Evolutionary conservation across 2,888 invertebrate genomes (phyloP).

Genomic region (Heliconius cydno): DNA sequence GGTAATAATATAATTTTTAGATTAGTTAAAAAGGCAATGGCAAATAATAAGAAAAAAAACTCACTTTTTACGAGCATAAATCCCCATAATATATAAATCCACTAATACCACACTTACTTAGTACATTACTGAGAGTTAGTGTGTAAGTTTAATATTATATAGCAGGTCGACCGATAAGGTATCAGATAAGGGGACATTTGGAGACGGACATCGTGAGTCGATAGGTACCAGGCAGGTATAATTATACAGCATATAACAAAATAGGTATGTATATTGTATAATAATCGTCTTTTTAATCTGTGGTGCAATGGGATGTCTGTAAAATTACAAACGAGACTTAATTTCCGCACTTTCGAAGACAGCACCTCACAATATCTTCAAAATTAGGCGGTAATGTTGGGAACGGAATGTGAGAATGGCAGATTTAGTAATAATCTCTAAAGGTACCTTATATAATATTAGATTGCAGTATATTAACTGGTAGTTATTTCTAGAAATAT

Average conservation of each 20-base stretch:
- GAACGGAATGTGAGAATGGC: background rate
- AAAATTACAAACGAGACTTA: no score
- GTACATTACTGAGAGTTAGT: slow-evolving; percentile 23
- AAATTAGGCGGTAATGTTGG: background rate
- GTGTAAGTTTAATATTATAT: slow-evolving; percentile 40
- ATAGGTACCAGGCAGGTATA: background rate
- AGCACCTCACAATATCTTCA: background rate
- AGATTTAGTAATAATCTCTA: background rate
- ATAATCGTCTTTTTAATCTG: background rate
- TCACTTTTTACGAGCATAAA: slow-evolving; percentile 16
- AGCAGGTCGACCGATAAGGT: slow-evolving; percentile 35
- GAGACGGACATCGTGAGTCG: slow-evolving; percentile 29
- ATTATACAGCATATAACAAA: no score
- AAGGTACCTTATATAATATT: background rate
- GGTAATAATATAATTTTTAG: no score
- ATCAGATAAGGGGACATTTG: slow-evolving; percentile 36
- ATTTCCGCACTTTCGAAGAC: no score
- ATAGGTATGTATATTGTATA: background rate
- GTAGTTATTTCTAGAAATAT: no score
- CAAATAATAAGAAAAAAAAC: background rate
- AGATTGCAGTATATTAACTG: no score
- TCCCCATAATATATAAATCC: background rate
- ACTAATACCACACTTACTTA: background rate
- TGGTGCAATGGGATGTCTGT: background rate
- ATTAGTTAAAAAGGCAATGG: background rate